These are phyloP conservation scores for Drosophila borealis DNA, from an alignment of 2,888 invertebrate genomes.

Conservation along the genomic window DNA sequence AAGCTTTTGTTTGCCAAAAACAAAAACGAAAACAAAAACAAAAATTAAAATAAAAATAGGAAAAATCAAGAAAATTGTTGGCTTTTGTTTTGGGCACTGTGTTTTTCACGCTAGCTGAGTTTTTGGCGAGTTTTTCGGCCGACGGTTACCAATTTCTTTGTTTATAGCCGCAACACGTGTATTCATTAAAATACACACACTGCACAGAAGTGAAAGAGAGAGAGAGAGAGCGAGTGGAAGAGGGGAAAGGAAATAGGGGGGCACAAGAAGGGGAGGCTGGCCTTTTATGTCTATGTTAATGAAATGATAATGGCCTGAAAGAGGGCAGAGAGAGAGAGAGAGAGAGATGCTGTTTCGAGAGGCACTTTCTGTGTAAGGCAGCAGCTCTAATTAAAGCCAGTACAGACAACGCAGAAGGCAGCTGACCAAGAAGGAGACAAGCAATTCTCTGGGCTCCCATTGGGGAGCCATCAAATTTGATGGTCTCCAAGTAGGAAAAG, in stretches of 20 bases:
- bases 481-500: slow-evolving; percentile 45
- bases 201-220: slow-evolving; percentile 1
- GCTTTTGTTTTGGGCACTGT: slow-evolving; percentile 7
- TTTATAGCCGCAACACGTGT: slow-evolving; percentile 79
- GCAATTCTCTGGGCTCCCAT: slow-evolving; percentile 32
- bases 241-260: neutral
- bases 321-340: neutral
- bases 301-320: slow-evolving; percentile 71
- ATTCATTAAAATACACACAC: slow-evolving; percentile 59
- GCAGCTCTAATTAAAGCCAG: slow-evolving; percentile 51
- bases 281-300: slow-evolving; percentile 76
- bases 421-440: slow-evolving; percentile 35
- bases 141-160: slow-evolving; percentile 71
- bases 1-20: neutral
- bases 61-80: slow-evolving; percentile 28
- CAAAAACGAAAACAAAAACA: neutral
- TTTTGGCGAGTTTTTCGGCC: slow-evolving; percentile 36
- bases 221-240: neutral
- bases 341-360: slow-evolving; percentile 15
- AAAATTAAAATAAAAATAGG: neutral
- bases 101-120: slow-evolving; percentile 46
- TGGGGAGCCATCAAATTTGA: slow-evolving; percentile 54
- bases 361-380: slow-evolving; percentile 15
- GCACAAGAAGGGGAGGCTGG: slow-evolving; percentile 2
- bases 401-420: neutral